Percentiles rank a stretch among this genome's conserved stretches.
phyloP scores from a whole-genome alignment of 2,888 invertebrate species.

The Chaitophorus viminalis region DNA sequence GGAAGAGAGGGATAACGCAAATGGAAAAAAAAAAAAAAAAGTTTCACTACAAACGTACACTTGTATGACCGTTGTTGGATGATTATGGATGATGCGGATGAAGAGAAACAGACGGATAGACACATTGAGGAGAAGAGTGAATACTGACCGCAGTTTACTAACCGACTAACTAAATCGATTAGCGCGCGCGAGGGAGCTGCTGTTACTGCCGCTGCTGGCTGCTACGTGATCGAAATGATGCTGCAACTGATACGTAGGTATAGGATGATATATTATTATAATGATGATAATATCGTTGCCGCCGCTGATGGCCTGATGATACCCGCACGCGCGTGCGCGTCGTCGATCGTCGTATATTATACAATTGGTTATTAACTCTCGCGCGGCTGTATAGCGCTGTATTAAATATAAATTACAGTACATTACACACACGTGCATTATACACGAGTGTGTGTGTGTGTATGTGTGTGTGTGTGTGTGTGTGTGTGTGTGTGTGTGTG shows the following conservation, averaged over 20 bases:
- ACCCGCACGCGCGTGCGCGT: background rate
- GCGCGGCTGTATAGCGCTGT: background rate
- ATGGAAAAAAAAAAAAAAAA: too few relatives aligned
- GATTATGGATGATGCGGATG: background rate
- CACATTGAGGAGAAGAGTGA: background rate
- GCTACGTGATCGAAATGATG: background rate
- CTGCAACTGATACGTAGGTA: conserved; percentile 17
- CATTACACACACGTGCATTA: background rate
- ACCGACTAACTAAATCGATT: conserved; percentile 42
- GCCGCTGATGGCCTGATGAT: background rate
- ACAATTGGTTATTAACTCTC: conserved; percentile 26
- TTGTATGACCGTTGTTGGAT: background rate
- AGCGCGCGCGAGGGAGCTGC: conserved; percentile 36
- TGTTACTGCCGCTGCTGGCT: background rate
- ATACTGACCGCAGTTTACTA: conserved; percentile 5
- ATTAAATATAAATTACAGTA: conserved; percentile 43
- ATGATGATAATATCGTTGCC: background rate
- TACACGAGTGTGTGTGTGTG: background rate
- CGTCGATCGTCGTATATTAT: background rate
- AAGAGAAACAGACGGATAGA: background rate
- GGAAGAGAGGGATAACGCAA: too few relatives aligned
- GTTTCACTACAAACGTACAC: too few relatives aligned
- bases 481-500: too few relatives aligned
- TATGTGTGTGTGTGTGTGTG: too few relatives aligned
- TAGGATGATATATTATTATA: too few relatives aligned